A percentile compares a stretch with the other conserved stretches of the same genome.
These are phyloP conservation scores for Xylocampa areola DNA, from an alignment of 2,888 invertebrate species.

Conservation along the genomic window DNA sequence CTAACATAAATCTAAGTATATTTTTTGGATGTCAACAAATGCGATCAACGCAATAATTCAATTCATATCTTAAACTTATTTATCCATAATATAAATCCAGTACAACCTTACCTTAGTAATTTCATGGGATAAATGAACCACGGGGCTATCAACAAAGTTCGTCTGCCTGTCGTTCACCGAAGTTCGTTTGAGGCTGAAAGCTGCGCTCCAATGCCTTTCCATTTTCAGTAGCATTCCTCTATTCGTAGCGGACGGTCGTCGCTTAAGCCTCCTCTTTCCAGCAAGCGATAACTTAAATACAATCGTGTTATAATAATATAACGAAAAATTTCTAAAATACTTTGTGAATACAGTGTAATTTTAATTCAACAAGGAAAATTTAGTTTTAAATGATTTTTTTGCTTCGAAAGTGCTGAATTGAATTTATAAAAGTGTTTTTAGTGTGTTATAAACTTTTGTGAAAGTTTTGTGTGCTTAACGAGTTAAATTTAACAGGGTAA, in stretches of 20 bases:
- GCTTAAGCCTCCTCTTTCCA: neutral
- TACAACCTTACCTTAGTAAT: neutral
- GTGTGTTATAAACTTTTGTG: conserved; percentile 50
- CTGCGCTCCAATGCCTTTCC: conserved; percentile 2
- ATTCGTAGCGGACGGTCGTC: conserved; percentile 28
- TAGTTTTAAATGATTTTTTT: neutral
- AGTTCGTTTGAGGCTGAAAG: conserved; percentile 34
- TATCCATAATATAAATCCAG: neutral
- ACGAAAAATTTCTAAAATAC: neutral
- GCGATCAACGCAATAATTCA: neutral
- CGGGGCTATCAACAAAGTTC: conserved; percentile 30
- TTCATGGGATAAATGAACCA: conserved; percentile 25
- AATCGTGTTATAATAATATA: neutral
- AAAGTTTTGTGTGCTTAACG: conserved; percentile 38
- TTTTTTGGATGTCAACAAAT: too few species aligned
- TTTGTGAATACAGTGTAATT: conserved; percentile 1
- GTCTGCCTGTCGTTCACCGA: conserved; percentile 8
- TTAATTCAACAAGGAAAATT: neutral
- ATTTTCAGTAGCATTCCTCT: conserved; percentile 38
- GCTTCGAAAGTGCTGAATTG: conserved; percentile 10
- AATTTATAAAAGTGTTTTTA: conserved; percentile 25
- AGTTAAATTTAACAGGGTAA: conserved; percentile 40
- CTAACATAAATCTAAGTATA: too few species aligned
- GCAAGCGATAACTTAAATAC: conserved; percentile 4
- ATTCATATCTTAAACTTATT: neutral